Percentiles rank a stretch among this genome's conserved stretches.
phyloP scores from a whole-genome alignment of 2,113 vertebrate genomes.

The Phylloscopus whistleri region DNA sequence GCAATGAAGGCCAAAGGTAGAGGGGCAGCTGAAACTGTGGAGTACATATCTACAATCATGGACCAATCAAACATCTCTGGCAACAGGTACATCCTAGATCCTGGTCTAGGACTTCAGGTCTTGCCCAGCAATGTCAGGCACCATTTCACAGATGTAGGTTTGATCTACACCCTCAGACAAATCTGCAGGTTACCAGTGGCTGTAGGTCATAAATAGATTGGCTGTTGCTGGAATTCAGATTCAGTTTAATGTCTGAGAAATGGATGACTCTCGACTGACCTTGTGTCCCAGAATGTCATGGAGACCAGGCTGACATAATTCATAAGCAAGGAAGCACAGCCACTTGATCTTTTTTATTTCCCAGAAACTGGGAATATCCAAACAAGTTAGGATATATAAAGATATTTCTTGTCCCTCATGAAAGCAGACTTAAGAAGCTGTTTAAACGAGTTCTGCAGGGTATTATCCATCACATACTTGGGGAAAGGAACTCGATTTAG shows the following conservation, averaged over 20 bases:
- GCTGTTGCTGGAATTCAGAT: background rate
- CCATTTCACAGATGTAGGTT: background rate
- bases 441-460: background rate
- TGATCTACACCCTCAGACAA: background rate
- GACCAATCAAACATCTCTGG: background rate
- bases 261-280: rapidly evolving
- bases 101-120: background rate
- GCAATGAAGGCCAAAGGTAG: background rate
- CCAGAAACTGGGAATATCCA: background rate
- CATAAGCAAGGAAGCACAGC: background rate
- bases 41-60: background rate
- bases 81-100: background rate
- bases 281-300: background rate
- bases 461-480: background rate
- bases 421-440: background rate
- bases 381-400: background rate
- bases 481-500: background rate
- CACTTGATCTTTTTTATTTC: background rate
- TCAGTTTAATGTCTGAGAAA: background rate
- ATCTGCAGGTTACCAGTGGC: background rate
- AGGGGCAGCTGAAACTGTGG: background rate
- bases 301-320: background rate
- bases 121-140: background rate
- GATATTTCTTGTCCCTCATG: background rate
- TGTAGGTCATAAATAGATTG: background rate